phyloP scores from a whole-genome alignment of 1,140 invertebrate species.

The Scaptomyza graminum region DNA sequence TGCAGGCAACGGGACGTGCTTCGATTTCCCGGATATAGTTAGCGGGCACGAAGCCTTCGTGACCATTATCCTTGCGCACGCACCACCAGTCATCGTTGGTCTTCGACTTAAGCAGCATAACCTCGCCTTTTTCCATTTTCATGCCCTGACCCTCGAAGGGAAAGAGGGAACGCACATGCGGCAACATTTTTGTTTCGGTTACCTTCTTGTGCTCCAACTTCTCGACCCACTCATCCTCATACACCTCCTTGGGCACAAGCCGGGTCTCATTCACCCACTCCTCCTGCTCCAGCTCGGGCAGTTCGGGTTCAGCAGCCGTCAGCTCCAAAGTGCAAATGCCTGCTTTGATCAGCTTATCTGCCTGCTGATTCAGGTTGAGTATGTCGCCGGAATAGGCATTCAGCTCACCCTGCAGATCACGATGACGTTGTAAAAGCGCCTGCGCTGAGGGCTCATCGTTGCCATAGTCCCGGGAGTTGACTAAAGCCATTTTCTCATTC shows the following conservation, averaged over 20 bases:
- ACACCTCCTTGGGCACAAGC: conserved; percentile 94
- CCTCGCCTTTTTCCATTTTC: conserved; percentile 94
- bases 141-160: conserved; percentile 97
- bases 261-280: conserved; percentile 91
- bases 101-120: conserved; percentile 96
- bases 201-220: conserved; percentile 92
- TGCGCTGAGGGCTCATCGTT: conserved; percentile 95
- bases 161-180: conserved; percentile 92
- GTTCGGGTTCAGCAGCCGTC: conserved; percentile 88
- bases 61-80: conserved; percentile 94
- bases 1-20: conserved; percentile 91
- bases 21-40: conserved; percentile 98
- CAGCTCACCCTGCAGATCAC: conserved; percentile 95
- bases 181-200: conserved; percentile 93
- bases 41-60: conserved; percentile 98
- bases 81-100: conserved; percentile 99
- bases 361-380: conserved; percentile 92
- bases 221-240: conserved; percentile 95
- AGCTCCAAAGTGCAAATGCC: conserved; percentile 91
- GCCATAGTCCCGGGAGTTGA: conserved; percentile 94
- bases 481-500: conserved; percentile 95
- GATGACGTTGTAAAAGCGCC: conserved; percentile 93
- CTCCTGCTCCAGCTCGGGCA: conserved; percentile 88
- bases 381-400: conserved; percentile 96
- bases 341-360: conserved; percentile 90